Percentiles rank a stretch among this genome's conserved stretches.
Conservation (phyloP, 92 coral and sea anemone species). For the Palythoa grandis region DNA sequence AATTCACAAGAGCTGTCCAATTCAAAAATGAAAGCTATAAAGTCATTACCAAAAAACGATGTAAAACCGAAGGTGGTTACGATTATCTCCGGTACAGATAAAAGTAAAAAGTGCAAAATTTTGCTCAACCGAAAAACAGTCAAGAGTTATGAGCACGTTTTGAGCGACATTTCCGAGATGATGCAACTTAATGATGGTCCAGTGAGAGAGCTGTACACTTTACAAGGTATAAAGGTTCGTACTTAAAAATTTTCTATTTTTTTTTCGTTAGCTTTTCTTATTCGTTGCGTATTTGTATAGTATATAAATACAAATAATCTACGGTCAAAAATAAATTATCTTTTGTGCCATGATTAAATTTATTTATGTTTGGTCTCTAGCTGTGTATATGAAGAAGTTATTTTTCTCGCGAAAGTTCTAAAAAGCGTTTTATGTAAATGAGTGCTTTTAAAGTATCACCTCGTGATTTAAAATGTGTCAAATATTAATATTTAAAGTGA, state of each 20-base stretch:
- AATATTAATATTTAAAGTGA: not conserved
- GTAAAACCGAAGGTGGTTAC: constrained; percentile 79
- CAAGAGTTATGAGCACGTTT: constrained; percentile 72
- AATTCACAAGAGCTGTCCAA: constrained; percentile 52
- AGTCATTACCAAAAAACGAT: constrained; percentile 44
- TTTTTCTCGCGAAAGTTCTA: not conserved
- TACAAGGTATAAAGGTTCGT: constrained; percentile 65
- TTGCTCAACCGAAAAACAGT: constrained; percentile 78
- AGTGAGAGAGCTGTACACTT: constrained; percentile 67
- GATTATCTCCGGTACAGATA: constrained; percentile 58
- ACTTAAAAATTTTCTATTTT: not conserved
- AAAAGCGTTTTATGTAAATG: not conserved
- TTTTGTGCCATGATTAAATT: not conserved
- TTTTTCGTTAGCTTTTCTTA: not conserved
- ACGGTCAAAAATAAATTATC: not conserved
- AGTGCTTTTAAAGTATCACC: not conserved
- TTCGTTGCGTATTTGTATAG: not conserved
- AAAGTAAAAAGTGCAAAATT: constrained; percentile 67
- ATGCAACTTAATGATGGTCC: constrained; percentile 52
- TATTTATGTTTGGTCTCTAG: not conserved
- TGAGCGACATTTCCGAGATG: constrained; percentile 87
- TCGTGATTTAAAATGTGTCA: not conserved
- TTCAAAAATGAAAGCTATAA: constrained; percentile 47
- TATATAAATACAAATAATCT: not conserved
- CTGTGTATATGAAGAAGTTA: not conserved